These are phyloP conservation scores for Parus major DNA, from an alignment of 2,113 vertebrate species.

Conservation along the genomic window DNA sequence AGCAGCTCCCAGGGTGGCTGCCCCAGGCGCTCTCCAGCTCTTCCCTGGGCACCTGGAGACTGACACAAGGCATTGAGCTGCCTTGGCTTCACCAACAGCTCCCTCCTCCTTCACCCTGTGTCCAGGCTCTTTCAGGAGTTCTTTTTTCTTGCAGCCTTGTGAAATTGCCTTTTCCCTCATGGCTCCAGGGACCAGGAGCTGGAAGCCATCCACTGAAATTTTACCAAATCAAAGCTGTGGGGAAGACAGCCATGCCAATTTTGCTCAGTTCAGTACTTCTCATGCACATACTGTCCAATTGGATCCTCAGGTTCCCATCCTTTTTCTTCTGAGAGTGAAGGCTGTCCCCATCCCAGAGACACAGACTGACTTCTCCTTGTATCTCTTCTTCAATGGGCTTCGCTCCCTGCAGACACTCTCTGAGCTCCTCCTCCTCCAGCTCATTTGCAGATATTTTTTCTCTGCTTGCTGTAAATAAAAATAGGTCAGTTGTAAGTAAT, in stretches of 20 bases:
- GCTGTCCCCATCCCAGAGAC: neutral
- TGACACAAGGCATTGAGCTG: neutral
- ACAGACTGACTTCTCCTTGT: neutral
- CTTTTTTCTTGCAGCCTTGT: neutral
- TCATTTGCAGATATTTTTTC: slow-evolving; percentile 8
- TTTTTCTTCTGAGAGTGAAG: neutral
- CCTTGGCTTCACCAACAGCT: neutral
- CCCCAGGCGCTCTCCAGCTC: accelerated
- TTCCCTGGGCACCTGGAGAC: neutral
- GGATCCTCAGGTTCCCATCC: neutral
- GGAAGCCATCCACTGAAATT: neutral
- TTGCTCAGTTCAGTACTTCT: neutral
- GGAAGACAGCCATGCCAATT: neutral
- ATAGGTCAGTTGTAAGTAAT: slow-evolving; percentile 53
- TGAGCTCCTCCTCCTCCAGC: neutral
- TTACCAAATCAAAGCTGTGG: neutral
- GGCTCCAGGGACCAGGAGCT: neutral
- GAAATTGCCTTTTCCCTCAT: neutral
- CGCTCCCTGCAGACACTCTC: neutral
- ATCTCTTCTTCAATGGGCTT: neutral
- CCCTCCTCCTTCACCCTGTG: neutral
- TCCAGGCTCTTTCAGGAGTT: accelerated
- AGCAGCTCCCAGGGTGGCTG: neutral
- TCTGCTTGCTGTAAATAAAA: slow-evolving; percentile 29
- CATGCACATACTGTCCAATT: neutral